Conservation (phyloP, 1,140 invertebrate species). For the Zophobas morio region DNA sequence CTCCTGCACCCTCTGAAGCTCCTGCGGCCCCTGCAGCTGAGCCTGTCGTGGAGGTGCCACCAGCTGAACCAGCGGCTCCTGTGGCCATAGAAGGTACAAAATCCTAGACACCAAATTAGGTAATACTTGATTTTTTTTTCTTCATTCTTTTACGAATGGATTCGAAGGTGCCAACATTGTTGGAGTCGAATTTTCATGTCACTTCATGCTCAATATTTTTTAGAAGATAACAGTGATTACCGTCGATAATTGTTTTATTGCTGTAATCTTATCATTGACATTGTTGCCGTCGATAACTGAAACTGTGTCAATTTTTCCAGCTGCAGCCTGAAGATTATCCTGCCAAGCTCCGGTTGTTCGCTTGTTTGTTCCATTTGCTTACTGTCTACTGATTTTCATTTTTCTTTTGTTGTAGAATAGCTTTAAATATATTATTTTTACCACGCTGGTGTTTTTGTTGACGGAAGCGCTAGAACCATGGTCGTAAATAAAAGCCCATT, state of each 20-base stretch:
- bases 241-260: no score
- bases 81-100: constrained; percentile 45
- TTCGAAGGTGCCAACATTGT: no score
- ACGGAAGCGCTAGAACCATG: constrained; percentile 28
- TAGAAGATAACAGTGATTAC: no score
- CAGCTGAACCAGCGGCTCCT: constrained; percentile 40
- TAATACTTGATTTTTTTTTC: no score
- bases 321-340: constrained; percentile 37
- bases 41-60: constrained; percentile 47
- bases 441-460: constrained; percentile 19
- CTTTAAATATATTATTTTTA: constrained; percentile 40
- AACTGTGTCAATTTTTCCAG: constrained; percentile 18
- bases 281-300: no score
- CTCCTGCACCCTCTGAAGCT: constrained; percentile 49
- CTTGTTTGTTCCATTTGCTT: constrained; percentile 22
- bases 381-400: neutral
- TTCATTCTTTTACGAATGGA: no score
- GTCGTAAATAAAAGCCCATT: constrained; percentile 29
- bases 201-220: no score
- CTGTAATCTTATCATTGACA: no score
- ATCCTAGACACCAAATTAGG: no score
- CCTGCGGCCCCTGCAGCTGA: constrained; percentile 36
- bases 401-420: constrained; percentile 30
- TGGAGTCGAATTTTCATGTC: no score
- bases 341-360: no score